Conservation (phyloP, 1,140 invertebrate species). For the Planococcus citri region DNA sequence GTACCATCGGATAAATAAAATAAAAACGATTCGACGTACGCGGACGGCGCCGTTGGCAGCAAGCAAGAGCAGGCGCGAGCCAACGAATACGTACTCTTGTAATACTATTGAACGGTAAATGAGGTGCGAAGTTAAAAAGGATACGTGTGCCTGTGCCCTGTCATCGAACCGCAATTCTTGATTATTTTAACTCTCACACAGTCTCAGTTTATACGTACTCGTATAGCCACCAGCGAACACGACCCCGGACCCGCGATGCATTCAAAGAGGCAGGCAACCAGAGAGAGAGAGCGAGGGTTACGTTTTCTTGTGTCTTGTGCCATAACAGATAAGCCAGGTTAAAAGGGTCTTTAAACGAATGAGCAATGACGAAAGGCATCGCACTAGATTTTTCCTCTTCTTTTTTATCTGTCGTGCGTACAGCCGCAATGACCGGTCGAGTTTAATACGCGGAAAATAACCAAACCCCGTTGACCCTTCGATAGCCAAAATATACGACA, state of each 20-base stretch:
- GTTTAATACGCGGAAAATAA: slow-evolving; percentile 19
- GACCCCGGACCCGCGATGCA: neutral
- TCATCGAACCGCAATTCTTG: neutral
- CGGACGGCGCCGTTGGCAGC: neutral
- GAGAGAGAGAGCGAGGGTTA: no score
- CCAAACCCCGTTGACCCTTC: neutral
- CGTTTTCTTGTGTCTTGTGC: neutral
- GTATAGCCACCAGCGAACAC: neutral
- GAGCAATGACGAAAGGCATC: slow-evolving; percentile 14
- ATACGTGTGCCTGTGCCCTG: neutral
- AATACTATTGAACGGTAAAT: neutral
- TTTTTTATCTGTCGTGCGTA: neutral
- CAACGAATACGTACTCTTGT: neutral
- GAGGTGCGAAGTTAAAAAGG: neutral
- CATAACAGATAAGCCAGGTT: neutral
- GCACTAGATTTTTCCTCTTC: neutral
- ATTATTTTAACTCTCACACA: neutral
- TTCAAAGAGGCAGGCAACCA: neutral
- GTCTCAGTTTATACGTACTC: no score
- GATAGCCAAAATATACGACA: neutral
- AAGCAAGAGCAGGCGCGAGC: no score
- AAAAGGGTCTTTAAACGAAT: slow-evolving; percentile 15
- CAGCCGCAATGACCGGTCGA: neutral
- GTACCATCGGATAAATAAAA: no score
- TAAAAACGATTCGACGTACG: no score